phyloP scores from a whole-genome alignment of 2,113 vertebrate species.

The Brachionichthys hirsutus region DNA sequence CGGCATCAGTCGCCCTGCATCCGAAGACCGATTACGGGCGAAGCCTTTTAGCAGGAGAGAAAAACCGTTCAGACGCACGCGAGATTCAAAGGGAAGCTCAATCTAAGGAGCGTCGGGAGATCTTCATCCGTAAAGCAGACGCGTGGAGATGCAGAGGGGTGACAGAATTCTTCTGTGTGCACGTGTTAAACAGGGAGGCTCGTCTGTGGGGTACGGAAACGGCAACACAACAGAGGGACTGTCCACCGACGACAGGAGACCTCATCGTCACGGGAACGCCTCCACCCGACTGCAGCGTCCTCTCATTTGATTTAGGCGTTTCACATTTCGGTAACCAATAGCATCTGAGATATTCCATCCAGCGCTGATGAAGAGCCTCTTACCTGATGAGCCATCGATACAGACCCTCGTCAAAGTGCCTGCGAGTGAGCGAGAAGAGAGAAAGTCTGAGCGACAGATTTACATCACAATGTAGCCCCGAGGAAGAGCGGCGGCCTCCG shows the following conservation, averaged over 20 bases:
- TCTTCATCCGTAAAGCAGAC: conserved; percentile 10
- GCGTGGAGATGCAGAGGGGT: too few species aligned
- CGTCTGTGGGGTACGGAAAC: conserved; percentile 49
- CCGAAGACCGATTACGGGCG: conserved; percentile 49
- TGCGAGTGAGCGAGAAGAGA: conserved; percentile 52
- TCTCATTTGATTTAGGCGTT: conserved; percentile 38
- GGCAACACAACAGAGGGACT: conserved; percentile 41
- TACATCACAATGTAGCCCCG: conserved; percentile 55
- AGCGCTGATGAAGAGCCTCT: conserved; percentile 49
- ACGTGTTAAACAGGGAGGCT: conserved; percentile 66
- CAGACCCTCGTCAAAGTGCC: conserved; percentile 81
- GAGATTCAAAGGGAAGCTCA: conserved; percentile 45
- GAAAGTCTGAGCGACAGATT: conserved; percentile 51
- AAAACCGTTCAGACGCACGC: conserved; percentile 45
- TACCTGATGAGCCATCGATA: conserved; percentile 83
- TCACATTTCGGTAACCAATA: conserved; percentile 38
- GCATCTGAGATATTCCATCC: conserved; percentile 51
- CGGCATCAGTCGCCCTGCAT: conserved; percentile 60
- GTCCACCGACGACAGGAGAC: conserved; percentile 46
- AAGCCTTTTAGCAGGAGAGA: conserved; percentile 51
- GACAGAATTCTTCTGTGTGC: conserved; percentile 53
- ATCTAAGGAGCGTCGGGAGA: conserved; percentile 63
- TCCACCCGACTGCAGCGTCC: conserved; percentile 66
- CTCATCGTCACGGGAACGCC: conserved; percentile 68
- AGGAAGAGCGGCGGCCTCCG: conserved; percentile 29